Evolutionary conservation across 92 coral and sea anemone species (phyloP), one percentile per base, ranked within the genome.

Genomic region (Blastomussa wellsi): DNA sequence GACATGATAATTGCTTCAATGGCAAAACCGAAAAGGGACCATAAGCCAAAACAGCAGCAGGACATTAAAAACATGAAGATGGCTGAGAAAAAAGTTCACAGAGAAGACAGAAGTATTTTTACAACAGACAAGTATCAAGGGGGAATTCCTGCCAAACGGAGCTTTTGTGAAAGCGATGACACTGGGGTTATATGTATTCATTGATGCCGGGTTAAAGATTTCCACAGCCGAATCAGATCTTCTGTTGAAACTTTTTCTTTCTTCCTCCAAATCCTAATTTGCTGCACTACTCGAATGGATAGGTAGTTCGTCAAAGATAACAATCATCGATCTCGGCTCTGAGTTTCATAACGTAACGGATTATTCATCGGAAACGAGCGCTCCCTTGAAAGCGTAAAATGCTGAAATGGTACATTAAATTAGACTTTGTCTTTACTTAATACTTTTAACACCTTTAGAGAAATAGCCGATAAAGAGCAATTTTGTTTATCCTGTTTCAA

Each of bases 1-100:
- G 29, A 31, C 37, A 41, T 8, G 67, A 35, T 81, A 69, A 81
- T 81, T 81, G 57, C 76, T 47, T 48, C 48, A 69, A 74, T 19
- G 24, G n/a, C n/a, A 31, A 44, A 28, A 81, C 44, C 85, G 73
- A 35, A 19, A 70, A 41, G 41, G 65, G 67, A 69, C 2, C 52
- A 26, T n/a, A n/a, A n/a, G 31, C 52, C 60, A 64, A 49, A 44
- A 35, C 78, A 52, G 38, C 71, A 73, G 80, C 51, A 76, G 24
- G 51, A 73, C 68, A 83, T 32, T 24, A 32, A 15, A 20, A 53
- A 49, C 33, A 20, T 0, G 0, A 74, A 51, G 24, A 29, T 14
- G 35, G 38, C 73, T 55, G 19, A 36, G 24, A 31, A 52, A 37
- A 19, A 32, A 8, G n/a, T 35, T 12, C 19, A 51, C 39, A 9